A percentile compares a stretch with the other conserved stretches of the same genome.
phyloP scores from a whole-genome alignment of 1,140 invertebrate genomes.

The Heliconius nattereri region DNA sequence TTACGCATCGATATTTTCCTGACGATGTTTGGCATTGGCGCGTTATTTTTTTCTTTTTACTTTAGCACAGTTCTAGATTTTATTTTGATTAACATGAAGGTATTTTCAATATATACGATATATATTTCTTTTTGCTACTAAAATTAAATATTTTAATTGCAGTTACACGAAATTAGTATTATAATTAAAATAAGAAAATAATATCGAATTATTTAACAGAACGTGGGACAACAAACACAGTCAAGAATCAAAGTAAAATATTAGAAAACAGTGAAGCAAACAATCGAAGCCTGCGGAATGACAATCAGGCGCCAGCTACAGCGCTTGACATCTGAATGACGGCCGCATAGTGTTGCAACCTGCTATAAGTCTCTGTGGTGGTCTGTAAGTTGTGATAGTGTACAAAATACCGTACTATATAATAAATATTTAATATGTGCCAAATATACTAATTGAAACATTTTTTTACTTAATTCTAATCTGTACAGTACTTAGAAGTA shows the following conservation, averaged over 20 bases:
- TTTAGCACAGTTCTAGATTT: conserved; percentile 48
- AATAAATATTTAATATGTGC: no score
- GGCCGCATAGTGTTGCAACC: neutral
- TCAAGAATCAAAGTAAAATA: conserved; percentile 66
- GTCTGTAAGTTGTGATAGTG: no score
- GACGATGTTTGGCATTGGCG: conserved; percentile 67
- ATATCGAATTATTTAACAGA: conserved; percentile 48
- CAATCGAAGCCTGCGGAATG: conserved; percentile 74
- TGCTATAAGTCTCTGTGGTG: neutral
- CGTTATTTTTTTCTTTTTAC: conserved; percentile 53
- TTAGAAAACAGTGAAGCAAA: conserved; percentile 69
- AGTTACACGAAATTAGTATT: conserved; percentile 43
- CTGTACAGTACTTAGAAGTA: no score
- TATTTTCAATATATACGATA: conserved; percentile 46
- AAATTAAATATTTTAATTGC: conserved; percentile 48
- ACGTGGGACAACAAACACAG: conserved; percentile 43
- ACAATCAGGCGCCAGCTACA: conserved; percentile 44
- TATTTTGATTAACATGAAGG: conserved; percentile 56
- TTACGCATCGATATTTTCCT: conserved; percentile 69
- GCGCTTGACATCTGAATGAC: conserved; percentile 36
- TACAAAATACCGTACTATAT: neutral
- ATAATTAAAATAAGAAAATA: conserved; percentile 36
- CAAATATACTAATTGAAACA: no score
- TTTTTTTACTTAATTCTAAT: no score
- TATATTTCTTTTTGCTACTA: conserved; percentile 44